phyloP scores from a whole-genome alignment of 2,113 vertebrate species.

The Paramisgurnus dabryanus region DNA sequence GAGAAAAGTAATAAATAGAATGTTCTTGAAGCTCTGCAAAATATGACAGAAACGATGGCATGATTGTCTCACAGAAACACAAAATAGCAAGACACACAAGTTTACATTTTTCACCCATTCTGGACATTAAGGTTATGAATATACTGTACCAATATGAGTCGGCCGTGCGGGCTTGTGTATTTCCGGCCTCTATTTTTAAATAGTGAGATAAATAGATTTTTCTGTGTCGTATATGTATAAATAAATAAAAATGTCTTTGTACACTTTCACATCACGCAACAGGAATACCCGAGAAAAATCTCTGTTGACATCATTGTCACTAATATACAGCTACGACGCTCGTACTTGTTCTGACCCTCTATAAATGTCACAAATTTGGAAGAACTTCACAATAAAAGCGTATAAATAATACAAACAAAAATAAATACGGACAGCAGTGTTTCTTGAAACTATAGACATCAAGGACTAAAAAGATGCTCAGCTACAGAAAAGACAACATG shows the following conservation, averaged over 20 bases:
- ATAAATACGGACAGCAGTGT: conserved; percentile 26
- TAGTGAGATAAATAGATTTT: conserved; percentile 55
- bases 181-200: conserved; percentile 36
- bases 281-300: conserved; percentile 32
- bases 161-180: background rate
- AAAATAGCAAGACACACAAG: conserved; percentile 27
- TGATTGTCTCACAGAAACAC: conserved; percentile 45
- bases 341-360: conserved; percentile 25
- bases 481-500: conserved; percentile 1
- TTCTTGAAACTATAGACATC: background rate
- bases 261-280: conserved; percentile 52
- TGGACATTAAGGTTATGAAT: conserved; percentile 43
- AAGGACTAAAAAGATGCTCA: background rate
- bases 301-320: conserved; percentile 33
- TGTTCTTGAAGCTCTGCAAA: conserved; percentile 35
- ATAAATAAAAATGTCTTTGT: conserved; percentile 50
- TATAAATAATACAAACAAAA: conserved; percentile 21
- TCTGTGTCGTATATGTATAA: conserved; percentile 50
- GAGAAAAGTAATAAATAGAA: conserved; percentile 39
- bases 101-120: conserved; percentile 29
- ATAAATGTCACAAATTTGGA: conserved; percentile 20
- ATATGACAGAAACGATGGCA: conserved; percentile 45
- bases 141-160: conserved; percentile 22
- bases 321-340: conserved; percentile 16
- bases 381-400: conserved; percentile 13